Conservation (phyloP, 2,797 vertebrate species). For the Molossus molossus region DNA sequence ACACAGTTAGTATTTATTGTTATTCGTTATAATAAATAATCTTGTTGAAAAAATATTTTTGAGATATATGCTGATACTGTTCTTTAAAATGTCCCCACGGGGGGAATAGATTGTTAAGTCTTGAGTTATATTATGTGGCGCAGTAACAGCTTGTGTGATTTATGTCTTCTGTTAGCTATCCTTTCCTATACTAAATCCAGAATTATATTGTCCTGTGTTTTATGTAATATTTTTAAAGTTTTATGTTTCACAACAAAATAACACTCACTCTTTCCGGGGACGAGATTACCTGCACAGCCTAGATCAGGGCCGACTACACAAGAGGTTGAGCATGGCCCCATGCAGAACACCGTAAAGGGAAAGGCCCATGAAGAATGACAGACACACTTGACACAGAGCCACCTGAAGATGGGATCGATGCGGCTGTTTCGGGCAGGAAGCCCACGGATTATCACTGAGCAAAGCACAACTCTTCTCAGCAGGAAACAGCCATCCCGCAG, state of each 20-base stretch:
- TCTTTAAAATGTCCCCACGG: background rate
- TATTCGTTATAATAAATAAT: background rate
- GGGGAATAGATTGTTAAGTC: background rate
- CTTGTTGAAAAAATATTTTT: background rate
- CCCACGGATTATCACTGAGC: background rate
- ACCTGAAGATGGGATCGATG: background rate
- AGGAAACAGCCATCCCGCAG: constrained; percentile 16
- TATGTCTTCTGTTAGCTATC: background rate
- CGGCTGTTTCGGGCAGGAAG: background rate
- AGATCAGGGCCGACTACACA: background rate
- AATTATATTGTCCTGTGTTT: background rate
- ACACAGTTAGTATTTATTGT: background rate
- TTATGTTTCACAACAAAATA: background rate
- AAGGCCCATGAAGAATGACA: background rate
- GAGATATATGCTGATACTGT: background rate
- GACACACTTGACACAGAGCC: background rate
- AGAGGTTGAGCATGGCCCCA: no score
- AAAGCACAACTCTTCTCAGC: background rate
- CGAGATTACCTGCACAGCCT: background rate
- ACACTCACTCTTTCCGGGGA: background rate
- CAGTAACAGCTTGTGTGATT: background rate
- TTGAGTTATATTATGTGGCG: background rate
- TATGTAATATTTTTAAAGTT: background rate
- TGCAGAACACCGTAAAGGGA: background rate
- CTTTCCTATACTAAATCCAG: background rate